Conservation (phyloP, 1,140 invertebrate species). For the Drosophila suzukii region DNA sequence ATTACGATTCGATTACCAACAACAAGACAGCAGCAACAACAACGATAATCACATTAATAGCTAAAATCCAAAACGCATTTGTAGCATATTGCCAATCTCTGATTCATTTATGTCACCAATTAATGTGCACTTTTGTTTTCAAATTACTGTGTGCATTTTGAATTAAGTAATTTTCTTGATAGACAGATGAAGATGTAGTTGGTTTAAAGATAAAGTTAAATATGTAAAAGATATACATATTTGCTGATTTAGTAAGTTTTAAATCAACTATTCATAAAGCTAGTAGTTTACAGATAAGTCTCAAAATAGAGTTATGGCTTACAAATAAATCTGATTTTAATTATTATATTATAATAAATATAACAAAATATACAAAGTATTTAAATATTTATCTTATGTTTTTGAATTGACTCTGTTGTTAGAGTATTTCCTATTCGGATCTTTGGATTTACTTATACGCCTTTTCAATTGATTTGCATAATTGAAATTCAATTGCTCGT, state of each 20-base stretch:
- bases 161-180: too few relatives aligned
- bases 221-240: too few relatives aligned
- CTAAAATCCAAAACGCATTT: conserved; percentile 21
- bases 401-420: background rate
- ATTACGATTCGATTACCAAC: conserved; percentile 32
- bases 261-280: too few relatives aligned
- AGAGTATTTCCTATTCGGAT: conserved; percentile 4
- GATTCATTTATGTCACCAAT: background rate
- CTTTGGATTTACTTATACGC: background rate
- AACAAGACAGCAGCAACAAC: conserved; percentile 1
- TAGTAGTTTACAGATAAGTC: too few relatives aligned
- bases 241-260: too few relatives aligned
- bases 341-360: background rate
- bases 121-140: background rate
- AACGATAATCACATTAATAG: conserved; percentile 22
- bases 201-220: too few relatives aligned
- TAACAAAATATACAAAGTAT: too few relatives aligned
- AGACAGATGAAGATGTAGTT: too few relatives aligned
- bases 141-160: too few relatives aligned
- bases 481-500: conserved; percentile 65
- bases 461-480: conserved; percentile 40
- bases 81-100: conserved; percentile 12
- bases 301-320: too few relatives aligned
- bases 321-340: too few relatives aligned
- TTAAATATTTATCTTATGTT: background rate